Conservation (phyloP, 2,113 vertebrate genomes). For the Bubo scandiacus region DNA sequence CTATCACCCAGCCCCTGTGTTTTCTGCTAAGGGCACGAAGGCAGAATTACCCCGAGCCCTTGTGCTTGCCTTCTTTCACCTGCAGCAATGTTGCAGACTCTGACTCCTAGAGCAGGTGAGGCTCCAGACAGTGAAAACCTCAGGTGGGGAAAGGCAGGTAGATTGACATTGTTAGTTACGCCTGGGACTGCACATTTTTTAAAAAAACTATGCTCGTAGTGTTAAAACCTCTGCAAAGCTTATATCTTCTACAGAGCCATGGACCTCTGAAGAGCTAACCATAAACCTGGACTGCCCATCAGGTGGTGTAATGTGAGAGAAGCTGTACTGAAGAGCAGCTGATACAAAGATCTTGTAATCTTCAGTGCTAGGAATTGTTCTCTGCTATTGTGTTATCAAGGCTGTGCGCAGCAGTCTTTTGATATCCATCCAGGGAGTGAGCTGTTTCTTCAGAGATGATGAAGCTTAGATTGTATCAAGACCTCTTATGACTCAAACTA, state of each 20-base stretch:
- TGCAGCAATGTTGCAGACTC: neutral
- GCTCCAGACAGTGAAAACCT: neutral
- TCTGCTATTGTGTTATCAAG: neutral
- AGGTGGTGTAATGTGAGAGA: neutral
- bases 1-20: neutral
- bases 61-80: neutral
- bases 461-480: constrained; percentile 48
- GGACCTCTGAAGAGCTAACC: neutral
- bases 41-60: neutral
- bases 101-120: neutral
- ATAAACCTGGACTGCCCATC: neutral
- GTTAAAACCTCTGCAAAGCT: neutral
- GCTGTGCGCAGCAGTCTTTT: neutral
- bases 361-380: neutral
- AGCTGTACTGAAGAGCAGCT: neutral
- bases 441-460: neutral
- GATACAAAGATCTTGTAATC: neutral
- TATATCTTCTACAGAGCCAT: neutral
- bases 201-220: neutral
- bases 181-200: neutral
- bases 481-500: constrained; percentile 17
- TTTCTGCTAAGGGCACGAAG: neutral
- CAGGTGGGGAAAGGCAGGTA: neutral
- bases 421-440: constrained; percentile 4
- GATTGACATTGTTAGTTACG: neutral